Conservation (phyloP, 2,888 invertebrate genomes). For the Agrochola lota region DNA sequence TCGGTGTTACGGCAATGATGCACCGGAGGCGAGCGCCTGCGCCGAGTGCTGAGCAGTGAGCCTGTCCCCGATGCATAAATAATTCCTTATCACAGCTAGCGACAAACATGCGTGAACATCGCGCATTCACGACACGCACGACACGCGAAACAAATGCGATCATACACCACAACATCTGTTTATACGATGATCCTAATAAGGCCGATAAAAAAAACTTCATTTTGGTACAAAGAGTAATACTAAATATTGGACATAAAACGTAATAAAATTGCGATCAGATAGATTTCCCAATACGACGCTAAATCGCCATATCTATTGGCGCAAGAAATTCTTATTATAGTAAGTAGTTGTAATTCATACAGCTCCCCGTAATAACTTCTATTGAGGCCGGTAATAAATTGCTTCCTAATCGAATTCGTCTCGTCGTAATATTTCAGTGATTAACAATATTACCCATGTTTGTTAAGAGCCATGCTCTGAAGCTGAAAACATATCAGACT, state of each 20-base stretch:
- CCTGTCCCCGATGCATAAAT: constrained; percentile 80
- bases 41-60: constrained; percentile 35
- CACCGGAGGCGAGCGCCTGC: constrained; percentile 60
- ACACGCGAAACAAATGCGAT: constrained; percentile 42
- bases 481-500: neutral
- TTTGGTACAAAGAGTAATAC: constrained; percentile 11
- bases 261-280: constrained; percentile 30
- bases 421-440: constrained; percentile 39
- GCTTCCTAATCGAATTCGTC: constrained; percentile 57
- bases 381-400: constrained; percentile 51
- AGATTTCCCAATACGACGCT: constrained; percentile 36
- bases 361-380: constrained; percentile 41
- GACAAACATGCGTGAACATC: constrained; percentile 66
- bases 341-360: constrained; percentile 42
- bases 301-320: constrained; percentile 35
- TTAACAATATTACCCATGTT: constrained; percentile 17
- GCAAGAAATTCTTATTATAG: constrained; percentile 41
- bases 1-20: constrained; percentile 66
- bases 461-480: neutral
- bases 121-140: constrained; percentile 60
- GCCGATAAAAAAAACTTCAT: constrained; percentile 4
- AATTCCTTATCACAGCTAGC: constrained; percentile 75
- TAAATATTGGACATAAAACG: constrained; percentile 11
- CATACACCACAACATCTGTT: constrained; percentile 43
- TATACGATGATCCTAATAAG: constrained; percentile 17